These are phyloP conservation scores for Oreochromis niloticus DNA, from an alignment of 2,113 vertebrate genomes.

Conservation along the genomic window DNA sequence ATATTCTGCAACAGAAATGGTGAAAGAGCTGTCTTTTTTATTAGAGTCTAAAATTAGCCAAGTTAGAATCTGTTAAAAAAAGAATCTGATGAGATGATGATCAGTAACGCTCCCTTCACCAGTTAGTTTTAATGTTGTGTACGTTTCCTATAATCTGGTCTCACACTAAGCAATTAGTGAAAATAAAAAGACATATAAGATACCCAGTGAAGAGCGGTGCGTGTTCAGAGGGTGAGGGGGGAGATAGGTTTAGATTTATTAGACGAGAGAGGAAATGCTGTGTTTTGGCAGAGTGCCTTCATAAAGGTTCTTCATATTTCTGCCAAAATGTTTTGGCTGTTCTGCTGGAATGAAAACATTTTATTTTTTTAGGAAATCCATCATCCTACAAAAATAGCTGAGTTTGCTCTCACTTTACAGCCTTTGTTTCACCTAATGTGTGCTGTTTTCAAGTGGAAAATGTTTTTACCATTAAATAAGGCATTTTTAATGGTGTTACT, in stretches of 20 bases:
- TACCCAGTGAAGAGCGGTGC: not conserved
- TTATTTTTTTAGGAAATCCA: not conserved
- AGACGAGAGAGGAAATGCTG: not conserved
- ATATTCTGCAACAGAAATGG: not conserved
- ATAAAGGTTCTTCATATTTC: not conserved
- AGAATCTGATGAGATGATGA: not conserved
- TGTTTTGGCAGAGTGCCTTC: not conserved
- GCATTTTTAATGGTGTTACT: not conserved
- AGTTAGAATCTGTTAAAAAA: not conserved
- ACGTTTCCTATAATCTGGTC: not conserved
- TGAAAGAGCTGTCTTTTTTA: not conserved
- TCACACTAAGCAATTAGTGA: not conserved
- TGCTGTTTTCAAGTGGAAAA: not conserved
- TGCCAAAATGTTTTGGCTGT: constrained; percentile 21
- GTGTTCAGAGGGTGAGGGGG: not conserved
- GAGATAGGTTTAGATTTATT: not conserved
- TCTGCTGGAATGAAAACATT: not conserved
- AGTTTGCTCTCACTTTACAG: not conserved
- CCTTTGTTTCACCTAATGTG: not conserved
- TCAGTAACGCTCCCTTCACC: not conserved
- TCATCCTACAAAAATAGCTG: not conserved
- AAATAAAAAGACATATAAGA: not conserved
- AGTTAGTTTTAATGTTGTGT: not conserved
- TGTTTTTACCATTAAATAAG: not conserved
- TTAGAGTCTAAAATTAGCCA: not conserved